Conservation (phyloP, 2,113 vertebrate genomes). For the Caloenas nicobarica region DNA sequence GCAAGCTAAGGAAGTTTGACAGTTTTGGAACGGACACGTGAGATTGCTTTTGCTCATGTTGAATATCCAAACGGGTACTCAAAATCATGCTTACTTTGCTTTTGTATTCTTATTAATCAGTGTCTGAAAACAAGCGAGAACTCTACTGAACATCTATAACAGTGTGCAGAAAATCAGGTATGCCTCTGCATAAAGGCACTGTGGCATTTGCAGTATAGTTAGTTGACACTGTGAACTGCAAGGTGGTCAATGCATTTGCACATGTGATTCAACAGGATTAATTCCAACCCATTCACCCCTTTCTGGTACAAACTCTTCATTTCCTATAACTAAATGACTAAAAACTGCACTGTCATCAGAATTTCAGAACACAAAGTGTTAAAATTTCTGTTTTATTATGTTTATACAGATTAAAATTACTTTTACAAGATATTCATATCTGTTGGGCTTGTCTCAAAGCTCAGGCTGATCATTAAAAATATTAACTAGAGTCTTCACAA, state of each 20-base stretch:
- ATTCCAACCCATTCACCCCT: neutral
- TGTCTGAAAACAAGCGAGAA: neutral
- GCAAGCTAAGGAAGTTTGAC: neutral
- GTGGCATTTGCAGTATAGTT: neutral
- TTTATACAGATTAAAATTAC: neutral
- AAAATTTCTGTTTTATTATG: neutral
- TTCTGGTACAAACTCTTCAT: neutral
- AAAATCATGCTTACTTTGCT: neutral
- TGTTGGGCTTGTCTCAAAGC: neutral
- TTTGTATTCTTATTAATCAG: neutral
- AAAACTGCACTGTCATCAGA: neutral
- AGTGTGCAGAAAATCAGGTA: neutral
- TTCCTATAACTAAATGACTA: neutral
- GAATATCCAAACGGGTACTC: neutral
- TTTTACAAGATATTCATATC: neutral
- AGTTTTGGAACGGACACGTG: neutral
- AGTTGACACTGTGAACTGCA: neutral
- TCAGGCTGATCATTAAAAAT: neutral
- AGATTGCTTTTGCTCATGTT: neutral
- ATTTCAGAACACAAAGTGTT: neutral
- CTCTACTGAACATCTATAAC: neutral
- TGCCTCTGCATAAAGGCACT: neutral
- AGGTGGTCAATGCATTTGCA: neutral
- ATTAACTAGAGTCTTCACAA: neutral
- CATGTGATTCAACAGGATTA: constrained; percentile 7